Evolutionary conservation across 1,140 invertebrate species (phyloP).

Genomic region (Pseudomyrmex concolor): DNA sequence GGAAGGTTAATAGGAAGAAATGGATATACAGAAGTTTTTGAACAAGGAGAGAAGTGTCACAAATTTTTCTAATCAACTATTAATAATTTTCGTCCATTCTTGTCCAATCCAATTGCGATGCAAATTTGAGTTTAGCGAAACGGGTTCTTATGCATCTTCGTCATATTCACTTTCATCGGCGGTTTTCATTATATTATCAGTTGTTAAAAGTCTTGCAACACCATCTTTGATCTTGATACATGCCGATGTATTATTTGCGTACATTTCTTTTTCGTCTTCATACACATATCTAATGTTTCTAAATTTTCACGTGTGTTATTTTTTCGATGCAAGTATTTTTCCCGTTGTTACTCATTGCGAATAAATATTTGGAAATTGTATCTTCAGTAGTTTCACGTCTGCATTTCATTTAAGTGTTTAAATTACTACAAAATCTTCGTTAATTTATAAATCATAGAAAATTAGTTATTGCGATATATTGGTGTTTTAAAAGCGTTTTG

Average conservation of each 20-base stretch:
- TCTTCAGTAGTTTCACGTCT: constrained; percentile 29
- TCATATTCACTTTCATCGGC: neutral
- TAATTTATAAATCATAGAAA: constrained; percentile 53
- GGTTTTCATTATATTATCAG: neutral
- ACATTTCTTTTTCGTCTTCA: no score
- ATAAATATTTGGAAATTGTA: constrained; percentile 28
- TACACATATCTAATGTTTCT: no score
- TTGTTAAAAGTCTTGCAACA: no score
- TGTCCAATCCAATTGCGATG: no score
- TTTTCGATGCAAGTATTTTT: neutral
- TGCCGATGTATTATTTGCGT: no score
- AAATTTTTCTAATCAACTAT: no score
- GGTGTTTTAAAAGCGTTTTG: constrained; percentile 58
- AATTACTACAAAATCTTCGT: constrained; percentile 54
- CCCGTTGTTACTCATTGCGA: neutral
- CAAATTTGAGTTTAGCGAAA: no score
- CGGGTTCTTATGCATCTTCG: neutral
- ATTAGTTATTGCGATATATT: constrained; percentile 45
- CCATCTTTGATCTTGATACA: neutral
- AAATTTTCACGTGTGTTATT: no score
- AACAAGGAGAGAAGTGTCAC: constrained; percentile 19
- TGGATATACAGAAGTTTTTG: constrained; percentile 44
- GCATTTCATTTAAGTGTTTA: constrained; percentile 34
- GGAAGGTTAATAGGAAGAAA: constrained; percentile 36
- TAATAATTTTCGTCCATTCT: no score